phyloP scores from a whole-genome alignment of 2,113 vertebrate genomes.

The Columba livia region DNA sequence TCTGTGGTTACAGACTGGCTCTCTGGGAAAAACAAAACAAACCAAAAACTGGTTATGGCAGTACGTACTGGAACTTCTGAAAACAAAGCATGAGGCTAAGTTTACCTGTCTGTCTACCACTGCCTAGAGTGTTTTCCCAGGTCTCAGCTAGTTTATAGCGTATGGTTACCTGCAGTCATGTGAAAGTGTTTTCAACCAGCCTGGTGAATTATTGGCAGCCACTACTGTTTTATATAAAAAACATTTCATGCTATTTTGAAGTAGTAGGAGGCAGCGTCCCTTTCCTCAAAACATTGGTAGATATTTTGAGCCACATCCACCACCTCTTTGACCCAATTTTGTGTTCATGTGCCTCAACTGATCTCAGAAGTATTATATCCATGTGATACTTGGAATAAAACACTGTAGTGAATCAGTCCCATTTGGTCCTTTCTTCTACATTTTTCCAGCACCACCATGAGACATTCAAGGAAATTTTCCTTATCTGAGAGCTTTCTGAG shows the following conservation, averaged over 20 bases:
- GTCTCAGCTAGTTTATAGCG: constrained; percentile 19
- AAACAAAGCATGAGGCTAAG: constrained; percentile 58
- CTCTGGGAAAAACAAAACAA: constrained; percentile 57
- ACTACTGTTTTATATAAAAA: constrained; percentile 12
- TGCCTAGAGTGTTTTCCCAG: constrained; percentile 67
- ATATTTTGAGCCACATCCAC: not conserved
- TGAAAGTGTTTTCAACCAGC: constrained; percentile 53
- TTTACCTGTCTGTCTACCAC: constrained; percentile 64
- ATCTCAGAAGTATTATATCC: not conserved
- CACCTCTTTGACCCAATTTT: not conserved
- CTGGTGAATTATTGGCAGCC: constrained; percentile 24
- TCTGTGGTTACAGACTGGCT: constrained; percentile 69
- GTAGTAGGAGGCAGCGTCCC: not conserved
- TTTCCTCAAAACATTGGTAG: not conserved
- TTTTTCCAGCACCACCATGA: not conserved
- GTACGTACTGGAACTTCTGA: constrained; percentile 62
- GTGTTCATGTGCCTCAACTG: not conserved
- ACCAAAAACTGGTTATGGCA: constrained; percentile 67
- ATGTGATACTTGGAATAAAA: constrained; percentile 1
- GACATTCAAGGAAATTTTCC: not conserved
- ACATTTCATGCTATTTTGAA: not conserved
- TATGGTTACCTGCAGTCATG: constrained; percentile 46
- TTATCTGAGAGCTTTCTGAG: constrained; percentile 3
- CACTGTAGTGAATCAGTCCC: not conserved
- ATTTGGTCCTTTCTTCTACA: not conserved